Conservation (phyloP, 2,113 vertebrate genomes). For the Pithys albifrons region DNA sequence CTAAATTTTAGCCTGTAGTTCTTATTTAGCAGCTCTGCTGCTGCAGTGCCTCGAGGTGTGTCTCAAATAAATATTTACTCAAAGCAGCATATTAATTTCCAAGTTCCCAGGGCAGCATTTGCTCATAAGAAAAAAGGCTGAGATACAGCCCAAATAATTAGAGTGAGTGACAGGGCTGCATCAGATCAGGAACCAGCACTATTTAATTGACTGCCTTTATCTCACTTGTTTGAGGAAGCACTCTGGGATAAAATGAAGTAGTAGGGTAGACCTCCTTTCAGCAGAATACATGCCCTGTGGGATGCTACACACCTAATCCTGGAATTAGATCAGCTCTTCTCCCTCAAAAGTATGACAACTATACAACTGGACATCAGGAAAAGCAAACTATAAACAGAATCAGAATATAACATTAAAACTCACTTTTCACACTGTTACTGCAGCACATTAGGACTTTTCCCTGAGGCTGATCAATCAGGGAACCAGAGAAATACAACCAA, state of each 20-base stretch:
- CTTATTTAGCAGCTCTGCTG: not conserved
- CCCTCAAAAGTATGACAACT: not conserved
- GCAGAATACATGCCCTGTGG: not conserved
- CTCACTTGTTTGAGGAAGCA: not conserved
- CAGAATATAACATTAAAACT: not conserved
- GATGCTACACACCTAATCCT: not conserved
- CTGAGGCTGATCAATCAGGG: not conserved
- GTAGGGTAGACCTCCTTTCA: not conserved
- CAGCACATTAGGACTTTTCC: not conserved
- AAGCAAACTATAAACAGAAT: not conserved
- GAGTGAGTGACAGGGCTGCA: not conserved
- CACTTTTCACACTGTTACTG: not conserved
- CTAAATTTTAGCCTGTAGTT: not conserved
- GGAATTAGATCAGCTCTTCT: not conserved
- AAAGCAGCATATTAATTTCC: conserved; percentile 15
- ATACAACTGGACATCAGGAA: not conserved
- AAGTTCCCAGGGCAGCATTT: not conserved
- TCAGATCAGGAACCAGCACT: not conserved
- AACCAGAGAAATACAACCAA: not conserved
- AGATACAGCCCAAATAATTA: not conserved
- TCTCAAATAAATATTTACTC: conserved; percentile 21
- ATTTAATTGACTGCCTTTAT: not conserved
- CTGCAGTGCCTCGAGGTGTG: not conserved
- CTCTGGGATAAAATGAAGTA: not conserved
- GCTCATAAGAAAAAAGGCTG: not conserved